Percentiles rank a stretch among this genome's conserved stretches.
phyloP scores from a whole-genome alignment of 2,797 vertebrate genomes.

The Gorsachius magnificus region DNA sequence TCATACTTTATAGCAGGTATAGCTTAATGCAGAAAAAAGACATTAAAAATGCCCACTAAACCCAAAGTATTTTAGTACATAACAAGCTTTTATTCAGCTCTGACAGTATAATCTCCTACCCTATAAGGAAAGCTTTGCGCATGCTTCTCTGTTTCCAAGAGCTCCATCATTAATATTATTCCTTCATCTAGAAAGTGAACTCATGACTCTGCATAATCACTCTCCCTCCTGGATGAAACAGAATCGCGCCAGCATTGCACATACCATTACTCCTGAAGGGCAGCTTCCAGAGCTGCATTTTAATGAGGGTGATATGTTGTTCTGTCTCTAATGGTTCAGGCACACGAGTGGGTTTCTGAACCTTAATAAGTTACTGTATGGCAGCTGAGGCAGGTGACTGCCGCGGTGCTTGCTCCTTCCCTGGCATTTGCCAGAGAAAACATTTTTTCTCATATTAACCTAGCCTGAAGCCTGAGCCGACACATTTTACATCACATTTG shows the following conservation, averaged over 20 bases:
- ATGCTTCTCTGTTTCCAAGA: not conserved
- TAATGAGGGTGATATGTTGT: not conserved
- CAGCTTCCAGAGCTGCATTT: conserved; percentile 22
- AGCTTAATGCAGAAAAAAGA: not conserved
- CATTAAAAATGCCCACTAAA: not conserved
- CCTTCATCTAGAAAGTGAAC: not conserved
- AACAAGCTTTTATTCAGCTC: not conserved
- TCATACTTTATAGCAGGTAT: not conserved
- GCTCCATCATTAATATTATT: conserved; percentile 4
- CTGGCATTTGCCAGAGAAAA: not conserved
- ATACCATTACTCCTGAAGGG: not conserved
- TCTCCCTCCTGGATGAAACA: not conserved
- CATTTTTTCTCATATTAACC: not conserved
- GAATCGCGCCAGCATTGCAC: not conserved
- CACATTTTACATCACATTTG: not conserved
- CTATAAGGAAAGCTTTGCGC: not conserved
- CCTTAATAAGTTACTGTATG: not conserved
- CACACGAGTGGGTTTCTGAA: not conserved
- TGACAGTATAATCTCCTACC: not conserved
- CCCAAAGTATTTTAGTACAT: not conserved
- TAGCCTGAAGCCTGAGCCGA: not conserved
- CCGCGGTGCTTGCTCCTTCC: not conserved
- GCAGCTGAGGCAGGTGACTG: not conserved
- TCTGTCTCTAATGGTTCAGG: not conserved
- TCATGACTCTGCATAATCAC: conserved; percentile 44